Evolutionary conservation across 2,113 vertebrate species (phyloP).

Genomic region (Anoura caudifer): DNA sequence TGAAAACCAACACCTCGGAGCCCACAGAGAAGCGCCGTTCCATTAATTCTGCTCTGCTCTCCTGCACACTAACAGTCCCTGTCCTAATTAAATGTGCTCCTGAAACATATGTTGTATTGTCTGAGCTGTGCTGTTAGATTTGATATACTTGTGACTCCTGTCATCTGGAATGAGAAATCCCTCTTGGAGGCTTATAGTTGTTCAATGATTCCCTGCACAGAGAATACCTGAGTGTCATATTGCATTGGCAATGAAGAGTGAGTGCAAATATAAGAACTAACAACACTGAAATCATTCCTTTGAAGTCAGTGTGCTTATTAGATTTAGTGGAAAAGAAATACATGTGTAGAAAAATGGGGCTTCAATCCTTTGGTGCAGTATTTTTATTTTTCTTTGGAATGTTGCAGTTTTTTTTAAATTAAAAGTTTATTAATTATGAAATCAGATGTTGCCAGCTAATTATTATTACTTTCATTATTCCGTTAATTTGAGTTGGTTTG

Average conservation of each 20-base stretch:
- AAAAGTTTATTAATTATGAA: neutral
- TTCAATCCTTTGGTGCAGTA: neutral
- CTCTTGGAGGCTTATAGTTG: neutral
- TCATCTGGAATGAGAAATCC: neutral
- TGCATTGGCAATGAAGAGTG: neutral
- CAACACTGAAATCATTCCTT: neutral
- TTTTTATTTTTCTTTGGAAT: neutral
- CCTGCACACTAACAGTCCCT: slow-evolving; percentile 21
- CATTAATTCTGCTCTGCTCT: slow-evolving; percentile 29
- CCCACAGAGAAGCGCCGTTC: neutral
- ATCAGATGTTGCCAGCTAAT: neutral
- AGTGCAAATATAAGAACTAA: neutral
- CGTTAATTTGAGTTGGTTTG: neutral
- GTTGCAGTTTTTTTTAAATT: neutral
- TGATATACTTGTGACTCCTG: slow-evolving; percentile 27
- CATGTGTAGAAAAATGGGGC: neutral
- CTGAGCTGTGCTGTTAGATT: slow-evolving; percentile 41
- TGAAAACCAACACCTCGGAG: neutral
- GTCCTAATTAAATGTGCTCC: slow-evolving; percentile 51
- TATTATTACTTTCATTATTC: neutral
- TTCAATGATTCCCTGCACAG: neutral
- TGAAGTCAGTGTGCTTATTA: neutral
- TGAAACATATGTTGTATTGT: slow-evolving; percentile 56
- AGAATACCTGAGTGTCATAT: neutral
- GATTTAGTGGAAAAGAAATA: neutral